These are phyloP conservation scores for Dromius quadrimaculatus DNA, from an alignment of 2,888 invertebrate genomes.

Conservation along the genomic window DNA sequence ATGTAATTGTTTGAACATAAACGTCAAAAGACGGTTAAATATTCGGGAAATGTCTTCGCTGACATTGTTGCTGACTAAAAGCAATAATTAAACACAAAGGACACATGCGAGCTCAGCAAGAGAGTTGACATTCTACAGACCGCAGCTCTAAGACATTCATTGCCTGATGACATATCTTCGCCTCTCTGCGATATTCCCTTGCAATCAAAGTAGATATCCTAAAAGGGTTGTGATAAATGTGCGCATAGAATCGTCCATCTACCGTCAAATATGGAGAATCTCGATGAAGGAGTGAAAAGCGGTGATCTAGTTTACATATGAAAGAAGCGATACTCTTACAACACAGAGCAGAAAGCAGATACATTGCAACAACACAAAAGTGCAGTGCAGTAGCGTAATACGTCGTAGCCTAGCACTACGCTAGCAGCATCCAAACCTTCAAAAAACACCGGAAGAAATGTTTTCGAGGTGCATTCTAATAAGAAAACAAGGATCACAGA, in stretches of 20 bases:
- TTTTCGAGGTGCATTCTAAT: too few relatives aligned
- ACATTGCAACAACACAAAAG: background rate
- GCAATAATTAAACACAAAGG: slow-evolving; percentile 41
- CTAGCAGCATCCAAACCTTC: too few relatives aligned
- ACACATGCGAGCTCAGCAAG: slow-evolving; percentile 40
- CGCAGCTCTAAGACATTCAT: slow-evolving; percentile 16
- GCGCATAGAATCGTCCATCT: slow-evolving; percentile 20
- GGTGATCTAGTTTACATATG: slow-evolving; percentile 65
- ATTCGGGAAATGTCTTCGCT: slow-evolving; percentile 20
- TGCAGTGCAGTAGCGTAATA: too few relatives aligned
- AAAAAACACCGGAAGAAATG: too few relatives aligned
- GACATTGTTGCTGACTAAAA: slow-evolving; percentile 39
- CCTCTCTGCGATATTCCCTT: background rate
- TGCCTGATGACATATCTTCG: background rate
- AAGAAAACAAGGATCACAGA: too few relatives aligned
- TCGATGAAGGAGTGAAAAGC: slow-evolving; percentile 63
- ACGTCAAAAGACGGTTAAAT: slow-evolving; percentile 28
- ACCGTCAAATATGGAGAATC: slow-evolving; percentile 32
- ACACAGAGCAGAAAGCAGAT: slow-evolving; percentile 19
- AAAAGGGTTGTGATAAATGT: slow-evolving; percentile 44
- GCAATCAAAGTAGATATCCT: slow-evolving; percentile 42
- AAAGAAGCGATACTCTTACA: slow-evolving; percentile 61
- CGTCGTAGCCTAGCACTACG: too few relatives aligned
- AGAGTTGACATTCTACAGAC: background rate
- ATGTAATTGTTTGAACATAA: slow-evolving; percentile 29